Evolutionary conservation across 2,797 vertebrate genomes (phyloP).

Genomic region (Kryptolebias ocellatus): DNA sequence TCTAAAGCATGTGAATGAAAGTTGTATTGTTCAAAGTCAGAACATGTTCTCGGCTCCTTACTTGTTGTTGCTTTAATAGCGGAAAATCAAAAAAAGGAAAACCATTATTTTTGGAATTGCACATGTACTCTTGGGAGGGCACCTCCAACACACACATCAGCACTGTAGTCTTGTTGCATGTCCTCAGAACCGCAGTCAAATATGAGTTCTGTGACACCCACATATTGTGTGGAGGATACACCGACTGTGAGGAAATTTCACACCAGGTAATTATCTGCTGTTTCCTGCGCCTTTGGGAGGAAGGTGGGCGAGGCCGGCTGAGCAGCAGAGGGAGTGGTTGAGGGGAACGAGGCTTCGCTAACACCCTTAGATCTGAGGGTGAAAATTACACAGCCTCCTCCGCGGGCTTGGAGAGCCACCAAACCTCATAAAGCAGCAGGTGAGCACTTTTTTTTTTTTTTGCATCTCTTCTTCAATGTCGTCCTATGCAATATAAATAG

Average conservation of each 20-base stretch:
- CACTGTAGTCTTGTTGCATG: slow-evolving; percentile 36
- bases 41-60: slow-evolving; percentile 18
- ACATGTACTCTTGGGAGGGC: slow-evolving; percentile 42
- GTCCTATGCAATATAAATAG: slow-evolving; percentile 73
- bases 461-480: slow-evolving; percentile 67
- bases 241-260: slow-evolving; percentile 65
- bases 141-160: slow-evolving; percentile 50
- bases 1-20: background rate
- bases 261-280: slow-evolving; percentile 77
- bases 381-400: slow-evolving; percentile 76
- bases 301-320: slow-evolving; percentile 29
- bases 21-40: slow-evolving; percentile 16
- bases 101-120: slow-evolving; percentile 54
- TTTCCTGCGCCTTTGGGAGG: slow-evolving; percentile 66
- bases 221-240: slow-evolving; percentile 32
- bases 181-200: slow-evolving; percentile 57
- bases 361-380: slow-evolving; percentile 67
- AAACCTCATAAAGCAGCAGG: slow-evolving; percentile 80
- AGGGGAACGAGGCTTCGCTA: slow-evolving; percentile 40
- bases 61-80: slow-evolving; percentile 17
- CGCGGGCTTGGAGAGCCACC: slow-evolving; percentile 64
- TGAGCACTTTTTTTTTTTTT: slow-evolving; percentile 67
- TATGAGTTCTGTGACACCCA: slow-evolving; percentile 61
- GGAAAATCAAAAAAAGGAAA: slow-evolving; percentile 29
- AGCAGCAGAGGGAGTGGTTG: slow-evolving; percentile 12